Evolutionary conservation across 2,888 invertebrate genomes (phyloP), one percentile per base, ranked within the genome.

Genomic region (Phlogophora meticulosa): DNA sequence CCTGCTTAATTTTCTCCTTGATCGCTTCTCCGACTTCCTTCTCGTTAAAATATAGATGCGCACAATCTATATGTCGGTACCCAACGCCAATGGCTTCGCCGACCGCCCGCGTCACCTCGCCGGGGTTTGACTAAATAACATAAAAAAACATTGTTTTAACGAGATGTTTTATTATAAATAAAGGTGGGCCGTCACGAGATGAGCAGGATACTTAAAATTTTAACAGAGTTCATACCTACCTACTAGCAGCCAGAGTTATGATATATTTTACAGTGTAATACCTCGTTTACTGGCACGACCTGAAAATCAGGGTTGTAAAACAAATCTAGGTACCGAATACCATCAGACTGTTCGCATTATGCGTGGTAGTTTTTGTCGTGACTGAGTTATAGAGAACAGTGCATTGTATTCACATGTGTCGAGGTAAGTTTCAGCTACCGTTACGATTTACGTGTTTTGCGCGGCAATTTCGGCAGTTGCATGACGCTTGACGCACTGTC

Each of bases 31-130:
- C 97, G 55, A 97, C 96, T 92, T 97, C 97, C 74, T 95, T 91
- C 89, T 97, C 97, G 85, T 97, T 97, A 67, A 96, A 96, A 86
- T 98, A 98, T n/a, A 96, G 93, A 81, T 94, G 91, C 45, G 96
- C 96, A 89, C 97, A 97, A 88, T 98, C 98, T 75, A 98, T 96
- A 87, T 97, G 97, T 10, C 97, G 96, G 87, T 98, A 98, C 3
- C 98, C 79, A 32, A 78, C 48, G 46, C 97, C 96, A 65, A 98
- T 96, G 7, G 98, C 97, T 82, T 96, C 94, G 87, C 96, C 96
- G 1, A 97, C 96, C 1, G 97, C 96, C 77, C 96, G 91, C n/a
- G 92, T 88, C 7, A 97, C 96, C 85, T 97, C 96, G 11, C 96
- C 97, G 11, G 95, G 94, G 46, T 96, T 93, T 10, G 97, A 96